phyloP scores from a whole-genome alignment of 2,888 invertebrate genomes.

The Zhengitettix transpicula region DNA sequence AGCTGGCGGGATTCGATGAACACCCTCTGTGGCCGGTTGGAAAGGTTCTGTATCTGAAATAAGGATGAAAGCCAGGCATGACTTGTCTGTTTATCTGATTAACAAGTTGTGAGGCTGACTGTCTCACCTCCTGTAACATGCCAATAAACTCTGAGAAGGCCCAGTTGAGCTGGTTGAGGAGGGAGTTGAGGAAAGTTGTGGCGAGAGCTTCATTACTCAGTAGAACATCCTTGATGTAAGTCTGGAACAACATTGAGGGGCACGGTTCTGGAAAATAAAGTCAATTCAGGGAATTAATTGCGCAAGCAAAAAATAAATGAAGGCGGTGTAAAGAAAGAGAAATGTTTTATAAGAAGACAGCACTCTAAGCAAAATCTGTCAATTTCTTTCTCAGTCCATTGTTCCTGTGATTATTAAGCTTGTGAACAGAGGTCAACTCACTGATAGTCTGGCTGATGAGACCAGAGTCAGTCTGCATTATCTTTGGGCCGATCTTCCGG shows the following conservation, averaged over 20 bases:
- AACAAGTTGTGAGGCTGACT: too few species aligned
- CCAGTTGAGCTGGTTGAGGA: slow-evolving; percentile 73
- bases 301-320: neutral
- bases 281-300: neutral
- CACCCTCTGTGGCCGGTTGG: slow-evolving; percentile 36
- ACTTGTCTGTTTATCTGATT: neutral
- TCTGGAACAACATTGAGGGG: slow-evolving; percentile 47
- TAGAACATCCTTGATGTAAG: slow-evolving; percentile 44
- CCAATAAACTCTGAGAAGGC: slow-evolving; percentile 76
- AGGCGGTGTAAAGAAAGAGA: neutral
- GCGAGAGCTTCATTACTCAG: slow-evolving; percentile 43
- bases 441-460: slow-evolving; percentile 22
- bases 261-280: slow-evolving; percentile 38
- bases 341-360: neutral
- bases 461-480: slow-evolving; percentile 29
- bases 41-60: slow-evolving; percentile 42
- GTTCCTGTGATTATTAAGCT: neutral
- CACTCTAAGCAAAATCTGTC: neutral
- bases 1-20: slow-evolving; percentile 57
- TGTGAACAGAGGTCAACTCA: slow-evolving; percentile 14
- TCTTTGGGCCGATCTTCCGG: slow-evolving; percentile 27
- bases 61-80: neutral
- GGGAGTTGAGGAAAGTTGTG: slow-evolving; percentile 54
- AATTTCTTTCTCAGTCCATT: too few species aligned
- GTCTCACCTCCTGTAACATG: slow-evolving; percentile 56